These are phyloP conservation scores for Brenthis daphne DNA, from an alignment of 2,888 invertebrate species.

Conservation along the genomic window DNA sequence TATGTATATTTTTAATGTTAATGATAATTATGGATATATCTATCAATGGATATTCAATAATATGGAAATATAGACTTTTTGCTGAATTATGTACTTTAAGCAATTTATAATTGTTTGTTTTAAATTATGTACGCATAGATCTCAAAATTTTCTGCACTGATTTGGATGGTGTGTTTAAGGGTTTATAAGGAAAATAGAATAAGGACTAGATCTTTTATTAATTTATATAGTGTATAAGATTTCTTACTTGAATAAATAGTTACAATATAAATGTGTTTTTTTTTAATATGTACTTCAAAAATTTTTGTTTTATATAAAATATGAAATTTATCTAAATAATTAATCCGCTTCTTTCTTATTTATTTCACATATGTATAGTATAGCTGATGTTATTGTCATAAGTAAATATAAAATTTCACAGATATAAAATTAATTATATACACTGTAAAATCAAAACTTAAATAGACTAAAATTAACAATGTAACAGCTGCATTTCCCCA, in stretches of 20 bases:
- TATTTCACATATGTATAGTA: not conserved
- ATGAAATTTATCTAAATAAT: too few relatives aligned
- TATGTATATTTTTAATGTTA: too few relatives aligned
- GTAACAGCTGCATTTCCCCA: too few relatives aligned
- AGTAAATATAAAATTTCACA: not conserved
- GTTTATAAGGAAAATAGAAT: conserved; percentile 28
- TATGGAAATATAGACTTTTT: too few relatives aligned
- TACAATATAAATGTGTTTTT: conserved; percentile 41
- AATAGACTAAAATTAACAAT: too few relatives aligned
- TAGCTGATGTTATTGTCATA: not conserved
- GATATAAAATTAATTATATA: too few relatives aligned
- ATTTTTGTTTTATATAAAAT: too few relatives aligned
- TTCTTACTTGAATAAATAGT: conserved; percentile 59
- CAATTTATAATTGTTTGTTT: not conserved
- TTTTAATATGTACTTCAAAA: not conserved
- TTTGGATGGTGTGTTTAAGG: conserved; percentile 7
- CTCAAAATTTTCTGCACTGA: conserved; percentile 24
- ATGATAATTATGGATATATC: too few relatives aligned
- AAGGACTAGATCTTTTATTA: conserved; percentile 46
- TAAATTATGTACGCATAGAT: conserved; percentile 13
- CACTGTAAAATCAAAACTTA: too few relatives aligned
- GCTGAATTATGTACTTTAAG: too few relatives aligned
- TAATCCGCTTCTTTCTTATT: not conserved
- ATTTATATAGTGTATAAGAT: conserved; percentile 56
- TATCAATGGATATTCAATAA: too few relatives aligned